phyloP scores from a whole-genome alignment of 1,140 invertebrate species.

The Eciton burchellii region DNA sequence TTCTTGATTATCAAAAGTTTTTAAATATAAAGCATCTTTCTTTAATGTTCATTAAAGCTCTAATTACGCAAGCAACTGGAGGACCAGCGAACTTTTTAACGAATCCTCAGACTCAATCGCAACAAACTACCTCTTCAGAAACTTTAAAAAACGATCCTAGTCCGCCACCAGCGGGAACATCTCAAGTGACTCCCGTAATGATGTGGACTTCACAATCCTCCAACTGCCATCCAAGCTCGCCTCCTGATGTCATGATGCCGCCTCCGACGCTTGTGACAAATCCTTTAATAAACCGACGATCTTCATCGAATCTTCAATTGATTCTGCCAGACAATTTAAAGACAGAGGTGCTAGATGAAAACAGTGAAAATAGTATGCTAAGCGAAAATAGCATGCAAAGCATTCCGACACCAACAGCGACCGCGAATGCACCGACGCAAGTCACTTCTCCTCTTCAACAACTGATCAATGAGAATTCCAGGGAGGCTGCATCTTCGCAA shows the following conservation, averaged over 20 bases:
- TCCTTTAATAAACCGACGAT: slow-evolving; percentile 77
- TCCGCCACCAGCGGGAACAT: slow-evolving; percentile 75
- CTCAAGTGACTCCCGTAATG: slow-evolving; percentile 79
- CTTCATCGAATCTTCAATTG: slow-evolving; percentile 82
- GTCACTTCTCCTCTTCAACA: slow-evolving; percentile 80
- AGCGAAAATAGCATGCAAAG: slow-evolving; percentile 85
- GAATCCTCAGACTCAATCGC: slow-evolving; percentile 72
- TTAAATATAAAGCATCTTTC: neutral
- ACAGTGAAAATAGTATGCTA: slow-evolving; percentile 87
- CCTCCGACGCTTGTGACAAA: slow-evolving; percentile 80
- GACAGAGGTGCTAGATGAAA: slow-evolving; percentile 90
- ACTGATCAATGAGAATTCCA: slow-evolving; percentile 79
- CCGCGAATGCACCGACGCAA: slow-evolving; percentile 59
- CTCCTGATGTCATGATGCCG: slow-evolving; percentile 84
- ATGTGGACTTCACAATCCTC: slow-evolving; percentile 79
- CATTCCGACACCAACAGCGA: slow-evolving; percentile 73
- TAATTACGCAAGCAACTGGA: slow-evolving; percentile 73
- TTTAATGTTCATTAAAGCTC: slow-evolving; percentile 69
- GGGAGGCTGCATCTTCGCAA: slow-evolving; percentile 72
- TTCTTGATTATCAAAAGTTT: neutral
- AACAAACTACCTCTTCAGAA: slow-evolving; percentile 67
- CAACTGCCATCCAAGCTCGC: slow-evolving; percentile 64
- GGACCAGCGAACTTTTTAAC: slow-evolving; percentile 77
- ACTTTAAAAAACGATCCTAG: slow-evolving; percentile 81
- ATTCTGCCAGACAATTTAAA: slow-evolving; percentile 87